A percentile compares a stretch with the other conserved stretches of the same genome.
Evolutionary conservation across 2,888 invertebrate species (phyloP).

Genomic region (Campoplex capitator): DNA sequence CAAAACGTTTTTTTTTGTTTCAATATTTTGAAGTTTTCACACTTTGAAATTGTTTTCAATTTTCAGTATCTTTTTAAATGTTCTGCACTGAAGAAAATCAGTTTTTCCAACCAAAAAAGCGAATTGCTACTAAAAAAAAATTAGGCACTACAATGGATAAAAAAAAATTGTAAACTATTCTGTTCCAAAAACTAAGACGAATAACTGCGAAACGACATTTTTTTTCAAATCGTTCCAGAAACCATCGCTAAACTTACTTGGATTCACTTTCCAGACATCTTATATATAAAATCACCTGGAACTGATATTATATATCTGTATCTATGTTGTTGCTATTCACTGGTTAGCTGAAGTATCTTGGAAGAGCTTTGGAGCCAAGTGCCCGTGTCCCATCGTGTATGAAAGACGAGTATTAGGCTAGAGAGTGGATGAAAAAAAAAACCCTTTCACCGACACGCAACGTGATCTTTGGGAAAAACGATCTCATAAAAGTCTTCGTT

Average conservation of each 20-base stretch:
- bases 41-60: neutral
- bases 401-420: neutral
- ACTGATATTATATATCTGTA: neutral
- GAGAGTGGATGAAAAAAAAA: slow-evolving; percentile 11
- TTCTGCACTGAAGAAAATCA: neutral
- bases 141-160: too few species aligned
- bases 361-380: slow-evolving; percentile 10
- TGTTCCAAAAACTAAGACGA: neutral
- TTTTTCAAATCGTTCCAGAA: neutral
- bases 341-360: slow-evolving; percentile 15
- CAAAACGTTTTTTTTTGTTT: neutral
- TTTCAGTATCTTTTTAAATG: neutral
- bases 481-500: slow-evolving; percentile 13
- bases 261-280: neutral
- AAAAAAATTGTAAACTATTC: neutral
- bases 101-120: neutral
- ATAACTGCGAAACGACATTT: neutral
- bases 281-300: neutral
- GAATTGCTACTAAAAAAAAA: neutral
- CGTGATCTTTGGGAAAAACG: slow-evolving; percentile 27
- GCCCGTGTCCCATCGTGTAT: slow-evolving; percentile 14
- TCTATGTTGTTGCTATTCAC: neutral
- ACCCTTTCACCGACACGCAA: neutral
- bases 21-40: neutral
- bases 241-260: neutral